These are phyloP conservation scores for Sialia sialis DNA, from an alignment of 2,113 vertebrate species.

Conservation along the genomic window DNA sequence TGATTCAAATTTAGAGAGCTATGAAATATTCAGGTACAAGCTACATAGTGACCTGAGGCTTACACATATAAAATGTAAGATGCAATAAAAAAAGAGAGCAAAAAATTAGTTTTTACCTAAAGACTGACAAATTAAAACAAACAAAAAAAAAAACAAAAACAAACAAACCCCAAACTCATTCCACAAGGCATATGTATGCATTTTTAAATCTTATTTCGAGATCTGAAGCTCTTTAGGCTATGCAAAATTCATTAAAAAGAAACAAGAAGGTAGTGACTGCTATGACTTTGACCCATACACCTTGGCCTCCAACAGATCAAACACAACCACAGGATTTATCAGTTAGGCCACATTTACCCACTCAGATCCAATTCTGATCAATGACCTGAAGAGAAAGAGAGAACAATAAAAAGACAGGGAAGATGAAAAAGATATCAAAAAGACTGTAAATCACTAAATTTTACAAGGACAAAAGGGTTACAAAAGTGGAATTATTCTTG, in stretches of 20 bases:
- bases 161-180: not conserved
- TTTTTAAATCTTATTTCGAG: not conserved
- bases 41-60: not conserved
- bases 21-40: not conserved
- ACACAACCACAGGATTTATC: conserved; percentile 39
- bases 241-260: not conserved
- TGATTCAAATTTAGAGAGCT: not conserved
- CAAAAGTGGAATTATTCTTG: not conserved
- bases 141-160: no score
- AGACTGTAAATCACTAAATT: conserved; percentile 11
- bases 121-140: not conserved
- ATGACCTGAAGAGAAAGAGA: conserved; percentile 35
- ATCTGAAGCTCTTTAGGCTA: not conserved
- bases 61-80: not conserved
- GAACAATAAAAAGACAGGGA: not conserved
- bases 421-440: not conserved
- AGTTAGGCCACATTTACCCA: conserved; percentile 15
- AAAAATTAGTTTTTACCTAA: not conserved
- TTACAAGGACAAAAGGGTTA: conserved; percentile 16
- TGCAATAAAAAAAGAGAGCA: not conserved
- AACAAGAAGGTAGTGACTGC: not conserved
- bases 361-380: conserved; percentile 45
- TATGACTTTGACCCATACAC: conserved; percentile 47
- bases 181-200: not conserved
- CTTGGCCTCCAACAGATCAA: conserved; percentile 39